phyloP scores from a whole-genome alignment of 2,888 invertebrate species.

The Agelastica alni region DNA sequence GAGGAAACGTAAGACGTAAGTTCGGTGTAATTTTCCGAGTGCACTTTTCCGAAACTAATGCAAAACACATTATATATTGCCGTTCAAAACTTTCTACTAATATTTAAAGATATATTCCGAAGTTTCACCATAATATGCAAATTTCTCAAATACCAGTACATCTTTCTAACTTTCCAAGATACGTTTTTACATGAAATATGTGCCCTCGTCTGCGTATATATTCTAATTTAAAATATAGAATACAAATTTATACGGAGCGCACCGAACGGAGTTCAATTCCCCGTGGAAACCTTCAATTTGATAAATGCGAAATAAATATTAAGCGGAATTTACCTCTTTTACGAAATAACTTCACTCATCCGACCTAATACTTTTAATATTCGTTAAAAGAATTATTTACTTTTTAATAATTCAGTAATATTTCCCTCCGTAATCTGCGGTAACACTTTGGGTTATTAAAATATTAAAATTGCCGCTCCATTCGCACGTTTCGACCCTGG shows the following conservation, averaged over 20 bases:
- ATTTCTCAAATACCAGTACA: constrained; percentile 52
- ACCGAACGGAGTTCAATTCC: constrained; percentile 54
- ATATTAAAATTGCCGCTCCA: constrained; percentile 26
- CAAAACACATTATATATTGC: constrained; percentile 39
- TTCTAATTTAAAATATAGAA: constrained; percentile 60
- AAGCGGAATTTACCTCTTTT: constrained; percentile 52
- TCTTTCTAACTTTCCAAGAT: constrained; percentile 52
- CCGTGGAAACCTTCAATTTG: constrained; percentile 56
- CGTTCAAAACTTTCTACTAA: constrained; percentile 43
- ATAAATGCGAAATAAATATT: constrained; percentile 58
- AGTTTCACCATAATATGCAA: constrained; percentile 56
- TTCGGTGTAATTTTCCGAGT: constrained; percentile 43
- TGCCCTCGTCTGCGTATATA: constrained; percentile 56
- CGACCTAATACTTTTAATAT: constrained; percentile 37
- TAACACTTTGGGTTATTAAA: constrained; percentile 38
- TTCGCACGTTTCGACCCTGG: constrained; percentile 16
- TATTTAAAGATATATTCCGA: constrained; percentile 49
- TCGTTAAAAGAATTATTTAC: constrained; percentile 45
- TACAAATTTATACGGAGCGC: constrained; percentile 57
- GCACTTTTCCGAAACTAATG: constrained; percentile 38
- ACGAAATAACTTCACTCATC: constrained; percentile 22
- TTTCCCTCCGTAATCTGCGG: constrained; percentile 31
- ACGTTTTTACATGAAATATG: constrained; percentile 58
- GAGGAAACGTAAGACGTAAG: background rate
- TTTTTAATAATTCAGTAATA: constrained; percentile 42